Evolutionary conservation across 2,888 invertebrate species (phyloP), one percentile per base, ranked within the genome.

Genomic region (Lymantria monacha): DNA sequence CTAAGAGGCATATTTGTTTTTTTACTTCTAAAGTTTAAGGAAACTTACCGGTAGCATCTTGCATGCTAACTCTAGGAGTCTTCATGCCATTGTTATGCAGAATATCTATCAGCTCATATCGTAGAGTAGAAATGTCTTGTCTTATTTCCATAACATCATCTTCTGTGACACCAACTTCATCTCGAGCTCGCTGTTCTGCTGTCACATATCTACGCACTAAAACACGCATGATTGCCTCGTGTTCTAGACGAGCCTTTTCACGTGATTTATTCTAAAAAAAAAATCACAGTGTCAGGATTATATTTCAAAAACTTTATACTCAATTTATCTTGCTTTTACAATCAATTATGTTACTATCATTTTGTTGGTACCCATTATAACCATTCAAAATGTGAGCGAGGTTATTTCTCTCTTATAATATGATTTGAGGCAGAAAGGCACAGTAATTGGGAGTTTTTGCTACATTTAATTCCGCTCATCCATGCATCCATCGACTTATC

Each of bases 101-200:
- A 70, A 99, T 98, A 72, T 98, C 98, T 49, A 99, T 95, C 15
- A 99, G 92, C 76, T 99, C 98, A 81, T 96, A 99, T 58, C 98
- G 93, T 62, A 99, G 93, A 5, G 97, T 96, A n/a, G 97, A 98
- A 59, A 99, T 98, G 79, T 99, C 99, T 76, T 99, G 98, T 69
- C 99, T 94, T 72, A 99, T 97, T 91, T 99, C 99, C 94, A 98
- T 98, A 60, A 99, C 97, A 83, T 99, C 99, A 84, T 99, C 99
- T 79, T 99, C 99, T 0, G 97, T 98, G 22, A 99, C 96, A 9
- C 97, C 97, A 56, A 95, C 96, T 49, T 97, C 97, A 78, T 98
- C 98, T 46, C 97, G 93, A 61, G 96, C 97, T 42, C 96, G 89
- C 81, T 97, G 97, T 79, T 97, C 97, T 0, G 96, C 95, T 0